Conservation (phyloP, 2,888 invertebrate genomes). For the Dermolepida albohirtum region DNA sequence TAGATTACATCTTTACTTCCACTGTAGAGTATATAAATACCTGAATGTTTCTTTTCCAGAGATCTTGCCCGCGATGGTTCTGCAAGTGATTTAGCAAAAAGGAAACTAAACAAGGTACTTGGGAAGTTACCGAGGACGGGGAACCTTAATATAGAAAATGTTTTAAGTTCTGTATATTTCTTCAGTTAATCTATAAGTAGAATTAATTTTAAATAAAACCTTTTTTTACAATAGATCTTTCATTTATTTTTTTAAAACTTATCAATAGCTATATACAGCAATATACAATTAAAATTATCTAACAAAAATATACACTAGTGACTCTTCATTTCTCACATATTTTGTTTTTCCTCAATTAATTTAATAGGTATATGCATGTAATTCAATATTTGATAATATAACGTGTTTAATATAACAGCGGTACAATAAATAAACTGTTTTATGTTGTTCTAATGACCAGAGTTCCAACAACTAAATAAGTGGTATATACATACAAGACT, state of each 20-base stretch:
- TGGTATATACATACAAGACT: too few relatives aligned
- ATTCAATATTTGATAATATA: constrained; percentile 7
- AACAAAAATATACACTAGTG: constrained; percentile 45
- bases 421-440: neutral
- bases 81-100: constrained; percentile 69
- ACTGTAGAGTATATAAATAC: too few relatives aligned
- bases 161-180: constrained; percentile 85
- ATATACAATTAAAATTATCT: constrained; percentile 42
- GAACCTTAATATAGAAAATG: constrained; percentile 79
- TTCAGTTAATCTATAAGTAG: constrained; percentile 74
- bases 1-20: too few relatives aligned
- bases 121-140: constrained; percentile 79
- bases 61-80: constrained; percentile 67
- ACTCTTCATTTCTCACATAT: constrained; percentile 34
- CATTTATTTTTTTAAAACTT: constrained; percentile 40
- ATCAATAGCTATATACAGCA: constrained; percentile 43
- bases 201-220: constrained; percentile 21
- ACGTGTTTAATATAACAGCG: constrained; percentile 8
- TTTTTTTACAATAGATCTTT: constrained; percentile 29
- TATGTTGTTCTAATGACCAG: too few relatives aligned
- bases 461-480: too few relatives aligned
- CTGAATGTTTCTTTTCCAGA: constrained; percentile 66
- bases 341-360: neutral
- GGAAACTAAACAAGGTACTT: constrained; percentile 73
- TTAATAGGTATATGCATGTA: constrained; percentile 6